phyloP scores from a whole-genome alignment of 2,113 vertebrate genomes.

The Sphyrna mokarran region DNA sequence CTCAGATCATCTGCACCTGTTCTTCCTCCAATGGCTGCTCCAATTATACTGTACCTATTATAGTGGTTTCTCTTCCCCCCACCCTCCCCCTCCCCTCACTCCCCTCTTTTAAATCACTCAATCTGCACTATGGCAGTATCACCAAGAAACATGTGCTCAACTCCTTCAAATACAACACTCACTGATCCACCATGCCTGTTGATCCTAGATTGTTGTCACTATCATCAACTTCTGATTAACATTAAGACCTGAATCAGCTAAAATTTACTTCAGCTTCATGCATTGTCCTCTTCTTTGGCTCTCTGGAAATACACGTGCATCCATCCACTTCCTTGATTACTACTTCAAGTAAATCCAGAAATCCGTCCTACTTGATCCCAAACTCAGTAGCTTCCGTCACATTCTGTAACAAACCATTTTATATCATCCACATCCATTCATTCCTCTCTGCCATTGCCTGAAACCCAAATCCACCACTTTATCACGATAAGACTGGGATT shows the following conservation, averaged over 20 bases:
- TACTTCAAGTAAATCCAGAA: neutral
- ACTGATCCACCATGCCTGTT: neutral
- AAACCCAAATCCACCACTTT: neutral
- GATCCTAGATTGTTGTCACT: neutral
- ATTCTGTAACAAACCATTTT: neutral
- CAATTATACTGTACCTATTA: neutral
- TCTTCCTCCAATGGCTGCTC: neutral
- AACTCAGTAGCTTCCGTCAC: neutral
- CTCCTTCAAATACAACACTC: neutral
- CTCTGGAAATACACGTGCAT: neutral
- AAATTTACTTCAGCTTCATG: neutral
- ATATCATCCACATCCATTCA: neutral
- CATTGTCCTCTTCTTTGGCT: neutral
- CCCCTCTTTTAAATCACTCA: neutral
- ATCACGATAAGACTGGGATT: neutral
- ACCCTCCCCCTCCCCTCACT: no score
- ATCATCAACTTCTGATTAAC: neutral
- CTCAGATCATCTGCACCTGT: neutral
- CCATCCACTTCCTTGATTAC: neutral
- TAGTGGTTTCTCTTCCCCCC: neutral
- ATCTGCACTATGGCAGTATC: neutral
- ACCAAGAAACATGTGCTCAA: neutral
- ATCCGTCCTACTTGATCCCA: neutral
- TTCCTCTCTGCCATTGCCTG: neutral
- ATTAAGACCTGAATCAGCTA: neutral